These are phyloP conservation scores for Phoebastria nigripes DNA, from an alignment of 2,797 vertebrate genomes.

Conservation along the genomic window DNA sequence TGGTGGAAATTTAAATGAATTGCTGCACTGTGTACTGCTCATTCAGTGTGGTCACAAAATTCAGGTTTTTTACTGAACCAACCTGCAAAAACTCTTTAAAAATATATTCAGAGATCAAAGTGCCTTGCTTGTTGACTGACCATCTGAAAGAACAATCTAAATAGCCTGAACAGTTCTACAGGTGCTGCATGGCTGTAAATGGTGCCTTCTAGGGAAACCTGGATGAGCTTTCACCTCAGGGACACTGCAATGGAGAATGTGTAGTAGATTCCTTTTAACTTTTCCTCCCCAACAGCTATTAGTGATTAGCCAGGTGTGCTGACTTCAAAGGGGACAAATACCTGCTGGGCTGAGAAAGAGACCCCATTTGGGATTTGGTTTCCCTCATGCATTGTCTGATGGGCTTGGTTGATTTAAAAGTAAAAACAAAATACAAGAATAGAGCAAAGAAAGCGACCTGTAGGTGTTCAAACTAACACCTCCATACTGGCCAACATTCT, in stretches of 20 bases:
- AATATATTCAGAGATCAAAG: background rate
- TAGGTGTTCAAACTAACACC: background rate
- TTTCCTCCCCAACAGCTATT: constrained; percentile 60
- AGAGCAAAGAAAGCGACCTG: background rate
- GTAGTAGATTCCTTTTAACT: background rate
- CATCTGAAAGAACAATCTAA: background rate
- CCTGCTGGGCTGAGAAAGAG: background rate
- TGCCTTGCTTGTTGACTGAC: background rate
- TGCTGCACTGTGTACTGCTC: rapidly evolving
- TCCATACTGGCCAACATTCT: background rate
- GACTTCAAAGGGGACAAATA: constrained; percentile 77
- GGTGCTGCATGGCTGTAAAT: rapidly evolving
- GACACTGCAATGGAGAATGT: rapidly evolving
- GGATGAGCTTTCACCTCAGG: background rate
- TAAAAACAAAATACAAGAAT: background rate
- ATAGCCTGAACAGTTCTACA: background rate
- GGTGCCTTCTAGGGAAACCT: background rate
- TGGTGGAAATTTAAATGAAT: too few relatives aligned
- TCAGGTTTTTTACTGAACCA: background rate
- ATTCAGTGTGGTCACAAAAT: background rate
- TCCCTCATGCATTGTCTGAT: background rate
- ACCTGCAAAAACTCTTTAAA: background rate
- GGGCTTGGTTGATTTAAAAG: background rate
- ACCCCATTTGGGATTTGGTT: background rate
- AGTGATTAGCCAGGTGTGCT: constrained; percentile 78